These are phyloP conservation scores for Siderastrea siderea DNA, from an alignment of 92 coral and sea anemone species.

Conservation along the genomic window DNA sequence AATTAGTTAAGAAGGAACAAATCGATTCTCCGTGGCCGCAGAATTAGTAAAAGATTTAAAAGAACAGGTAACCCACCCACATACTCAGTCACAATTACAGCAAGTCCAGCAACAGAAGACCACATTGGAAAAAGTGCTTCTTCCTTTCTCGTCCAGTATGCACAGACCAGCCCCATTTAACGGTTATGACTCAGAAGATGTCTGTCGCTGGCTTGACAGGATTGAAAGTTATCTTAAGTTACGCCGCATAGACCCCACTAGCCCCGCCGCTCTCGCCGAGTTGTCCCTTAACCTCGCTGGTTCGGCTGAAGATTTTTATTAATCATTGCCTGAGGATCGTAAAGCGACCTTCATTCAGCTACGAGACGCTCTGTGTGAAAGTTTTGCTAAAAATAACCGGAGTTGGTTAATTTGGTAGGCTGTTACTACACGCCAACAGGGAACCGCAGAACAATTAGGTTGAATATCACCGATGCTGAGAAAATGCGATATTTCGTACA, in stretches of 20 bases:
- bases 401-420: constrained; percentile 16
- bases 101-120: neutral
- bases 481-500: constrained; percentile 34
- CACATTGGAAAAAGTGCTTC: neutral
- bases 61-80: no score
- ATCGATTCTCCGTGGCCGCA: no score
- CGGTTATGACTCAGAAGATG: constrained; percentile 19
- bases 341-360: neutral
- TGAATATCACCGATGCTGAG: constrained; percentile 22
- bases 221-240: neutral
- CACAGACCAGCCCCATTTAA: neutral
- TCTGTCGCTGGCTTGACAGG: neutral
- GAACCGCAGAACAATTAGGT: constrained; percentile 4
- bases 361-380: neutral
- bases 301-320: constrained; percentile 3
- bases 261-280: neutral
- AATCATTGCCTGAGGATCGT: neutral
- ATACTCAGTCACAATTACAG: no score
- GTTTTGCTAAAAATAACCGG: neutral
- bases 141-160: neutral
- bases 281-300: constrained; percentile 4
- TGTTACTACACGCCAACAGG: constrained; percentile 15
- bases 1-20: no score
- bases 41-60: no score
- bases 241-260: neutral